phyloP scores from a whole-genome alignment of 2,888 invertebrate genomes.

The Melinopterus prodromus region DNA sequence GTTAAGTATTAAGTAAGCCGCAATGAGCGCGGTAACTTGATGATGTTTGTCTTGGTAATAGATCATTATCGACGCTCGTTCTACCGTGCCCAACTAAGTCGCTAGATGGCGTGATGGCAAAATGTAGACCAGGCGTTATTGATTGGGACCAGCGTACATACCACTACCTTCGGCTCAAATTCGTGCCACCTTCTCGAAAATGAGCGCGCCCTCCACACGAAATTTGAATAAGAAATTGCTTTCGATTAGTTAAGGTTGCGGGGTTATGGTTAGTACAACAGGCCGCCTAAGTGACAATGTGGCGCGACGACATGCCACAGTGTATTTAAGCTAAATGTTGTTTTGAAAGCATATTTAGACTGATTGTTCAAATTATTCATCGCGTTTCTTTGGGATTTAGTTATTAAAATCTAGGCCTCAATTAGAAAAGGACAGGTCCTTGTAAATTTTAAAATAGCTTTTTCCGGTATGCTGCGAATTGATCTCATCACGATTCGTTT shows the following conservation, averaged over 20 bases:
- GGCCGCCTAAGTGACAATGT: background rate
- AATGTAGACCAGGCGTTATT: background rate
- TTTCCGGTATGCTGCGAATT: no score
- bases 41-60: conserved; percentile 4
- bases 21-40: background rate
- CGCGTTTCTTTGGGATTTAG: no score
- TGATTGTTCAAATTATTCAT: background rate
- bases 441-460: no score
- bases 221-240: conserved; percentile 4
- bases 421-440: no score
- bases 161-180: background rate
- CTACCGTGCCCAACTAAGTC: background rate
- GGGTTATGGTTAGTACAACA: background rate
- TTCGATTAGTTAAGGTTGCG: conserved; percentile 4
- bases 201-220: background rate
- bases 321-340: background rate
- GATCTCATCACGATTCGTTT: no score
- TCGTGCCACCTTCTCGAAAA: background rate
- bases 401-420: no score
- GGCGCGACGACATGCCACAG: background rate
- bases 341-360: background rate
- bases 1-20: background rate
- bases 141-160: background rate
- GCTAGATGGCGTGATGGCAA: background rate
- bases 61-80: background rate